Base-by-base conservation (phyloP, 2,888 invertebrate species). In the Mythimna vitellina region DNA sequence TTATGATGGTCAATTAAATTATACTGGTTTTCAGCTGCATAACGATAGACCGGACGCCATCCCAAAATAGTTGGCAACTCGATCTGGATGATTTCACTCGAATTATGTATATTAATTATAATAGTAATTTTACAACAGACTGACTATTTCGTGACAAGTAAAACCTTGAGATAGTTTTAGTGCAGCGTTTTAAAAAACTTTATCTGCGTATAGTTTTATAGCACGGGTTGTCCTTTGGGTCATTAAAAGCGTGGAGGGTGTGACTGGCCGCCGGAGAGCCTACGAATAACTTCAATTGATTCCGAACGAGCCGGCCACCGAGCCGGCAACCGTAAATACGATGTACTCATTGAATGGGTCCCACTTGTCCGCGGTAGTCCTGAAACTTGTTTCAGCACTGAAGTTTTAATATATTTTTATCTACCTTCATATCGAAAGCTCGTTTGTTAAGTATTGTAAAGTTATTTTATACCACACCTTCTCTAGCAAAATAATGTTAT, bases 181-280 rank as follows among this genome's bases (percentile, higher is more conserved):
- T 32, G 49, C 29, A 63, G 63, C 14, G 46, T 20, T 29, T n/a
- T 10, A 32, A 51, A n/a, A 49, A 35, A 32, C 63, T 63, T 63
- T n/a, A 63, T 49, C 29, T 8, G 63, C 32, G 20, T 12, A 49
- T 49, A 63, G 62, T 63, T 49, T 20, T 22, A 32, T 51, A 14
- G 14, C 17, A 8, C 51, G 51, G 63, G 32, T n/a, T 32, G 32
- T 32, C 49, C 63, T 51, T 22, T 5, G 22, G 17, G 32, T 49
- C 49, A 32, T 14, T 49, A 32, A n/a, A 6, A 51, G 32, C n/a
- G n/a, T 32, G 63, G 22, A 51, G 51, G 17, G 22, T 22, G 32
- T 17, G 20, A 8, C n/a, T n/a, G 32, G 29, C 7, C 49, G 8
- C 29, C n/a, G 49, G 46, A 5, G 46, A 46, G 20, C 46, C 35